Conservation (phyloP, 2,888 invertebrate species). For the Chrysolina haemoptera region DNA sequence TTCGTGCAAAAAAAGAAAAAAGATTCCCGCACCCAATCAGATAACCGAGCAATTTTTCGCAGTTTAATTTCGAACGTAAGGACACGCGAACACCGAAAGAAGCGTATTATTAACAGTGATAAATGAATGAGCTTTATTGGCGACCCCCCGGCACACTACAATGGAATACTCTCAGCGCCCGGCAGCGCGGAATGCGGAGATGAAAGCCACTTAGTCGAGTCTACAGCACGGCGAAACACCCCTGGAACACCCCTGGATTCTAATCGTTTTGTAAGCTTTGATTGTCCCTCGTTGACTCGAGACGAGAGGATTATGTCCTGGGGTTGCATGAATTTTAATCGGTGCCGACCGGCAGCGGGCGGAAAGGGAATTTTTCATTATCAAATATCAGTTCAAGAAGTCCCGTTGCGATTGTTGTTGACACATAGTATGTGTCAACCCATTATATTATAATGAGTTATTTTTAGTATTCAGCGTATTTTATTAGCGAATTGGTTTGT, state of each 20-base stretch:
- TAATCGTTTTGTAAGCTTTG: constrained; percentile 49
- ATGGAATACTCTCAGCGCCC: constrained; percentile 66
- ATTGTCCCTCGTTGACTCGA: constrained; percentile 46
- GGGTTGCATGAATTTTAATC: constrained; percentile 28
- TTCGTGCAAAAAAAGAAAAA: not conserved
- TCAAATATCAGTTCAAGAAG: constrained; percentile 3
- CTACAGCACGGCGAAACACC: constrained; percentile 36
- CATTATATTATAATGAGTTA: no score
- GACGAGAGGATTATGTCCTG: constrained; percentile 14
- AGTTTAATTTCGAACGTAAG: not conserved
- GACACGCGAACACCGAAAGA: constrained; percentile 25
- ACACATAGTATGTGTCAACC: not conserved
- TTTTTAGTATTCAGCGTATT: no score
- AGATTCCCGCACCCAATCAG: constrained; percentile 21
- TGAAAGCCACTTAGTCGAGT: constrained; percentile 57
- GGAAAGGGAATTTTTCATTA: constrained; percentile 22
- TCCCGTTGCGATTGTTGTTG: not conserved
- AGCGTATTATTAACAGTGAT: constrained; percentile 61
- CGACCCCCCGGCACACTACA: constrained; percentile 62
- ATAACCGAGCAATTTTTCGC: not conserved
- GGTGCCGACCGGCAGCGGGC: not conserved
- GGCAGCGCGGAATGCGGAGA: constrained; percentile 63
- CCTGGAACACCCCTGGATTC: constrained; percentile 41
- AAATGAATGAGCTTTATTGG: constrained; percentile 64
- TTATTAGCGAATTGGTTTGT: no score